Percentiles rank a stretch among this genome's conserved stretches.
Conservation (phyloP, 2,888 invertebrate genomes). For the Germaria angustata region DNA sequence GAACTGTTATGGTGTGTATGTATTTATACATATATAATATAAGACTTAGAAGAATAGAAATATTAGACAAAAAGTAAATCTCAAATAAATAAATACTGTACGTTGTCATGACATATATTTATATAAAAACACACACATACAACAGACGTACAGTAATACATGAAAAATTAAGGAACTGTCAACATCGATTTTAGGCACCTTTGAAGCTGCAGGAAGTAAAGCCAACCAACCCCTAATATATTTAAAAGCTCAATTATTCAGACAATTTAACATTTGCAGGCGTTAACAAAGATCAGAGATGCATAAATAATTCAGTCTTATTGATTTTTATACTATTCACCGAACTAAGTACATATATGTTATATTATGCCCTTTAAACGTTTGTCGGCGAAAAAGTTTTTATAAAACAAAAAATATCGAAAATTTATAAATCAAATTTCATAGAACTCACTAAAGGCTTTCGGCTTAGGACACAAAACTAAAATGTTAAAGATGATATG, state of each 20-base stretch:
- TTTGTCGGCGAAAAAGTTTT: too few relatives aligned
- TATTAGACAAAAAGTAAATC: too few relatives aligned
- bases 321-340: neutral
- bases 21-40: neutral
- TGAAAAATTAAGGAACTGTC: slow-evolving; percentile 14
- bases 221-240: neutral
- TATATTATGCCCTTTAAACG: too few relatives aligned
- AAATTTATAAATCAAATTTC: too few relatives aligned
- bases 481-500: too few relatives aligned
- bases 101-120: neutral
- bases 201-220: neutral
- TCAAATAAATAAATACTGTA: neutral
- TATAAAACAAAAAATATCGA: too few relatives aligned
- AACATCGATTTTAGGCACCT: slow-evolving; percentile 4
- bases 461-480: too few relatives aligned
- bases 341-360: too few relatives aligned
- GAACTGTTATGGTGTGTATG: neutral
- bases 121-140: neutral
- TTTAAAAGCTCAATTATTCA: neutral
- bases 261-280: neutral
- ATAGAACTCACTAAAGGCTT: too few relatives aligned
- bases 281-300: neutral
- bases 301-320: neutral
- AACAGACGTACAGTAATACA: neutral
- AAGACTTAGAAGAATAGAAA: neutral